Conservation (phyloP, 1,140 invertebrate genomes). For the Apocrypta bakeri region DNA sequence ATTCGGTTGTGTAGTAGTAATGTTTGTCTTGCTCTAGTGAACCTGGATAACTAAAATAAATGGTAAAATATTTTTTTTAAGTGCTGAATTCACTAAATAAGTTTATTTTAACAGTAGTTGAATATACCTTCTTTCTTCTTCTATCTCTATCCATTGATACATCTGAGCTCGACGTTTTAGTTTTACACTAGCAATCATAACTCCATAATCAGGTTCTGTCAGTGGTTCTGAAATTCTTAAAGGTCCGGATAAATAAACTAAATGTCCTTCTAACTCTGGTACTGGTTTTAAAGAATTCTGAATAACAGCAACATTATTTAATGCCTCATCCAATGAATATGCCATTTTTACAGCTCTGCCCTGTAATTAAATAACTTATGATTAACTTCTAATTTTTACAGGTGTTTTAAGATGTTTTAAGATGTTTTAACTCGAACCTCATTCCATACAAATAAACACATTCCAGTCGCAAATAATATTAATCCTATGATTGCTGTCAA, state of each 20-base stretch:
- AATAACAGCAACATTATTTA: constrained; percentile 77
- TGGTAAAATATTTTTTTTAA: constrained; percentile 5
- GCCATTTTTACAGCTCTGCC: constrained; percentile 82
- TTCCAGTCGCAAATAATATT: constrained; percentile 76
- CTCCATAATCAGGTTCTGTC: constrained; percentile 86
- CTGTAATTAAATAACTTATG: constrained; percentile 64
- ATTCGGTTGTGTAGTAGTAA: constrained; percentile 87
- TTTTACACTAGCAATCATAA: constrained; percentile 84
- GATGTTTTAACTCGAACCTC: constrained; percentile 75
- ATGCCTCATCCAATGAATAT: constrained; percentile 82
- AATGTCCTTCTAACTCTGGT: constrained; percentile 81
- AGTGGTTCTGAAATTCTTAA: constrained; percentile 85
- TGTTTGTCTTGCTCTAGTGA: constrained; percentile 69
- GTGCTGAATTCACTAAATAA: not conserved
- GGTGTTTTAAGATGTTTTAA: constrained; percentile 15
- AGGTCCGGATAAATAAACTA: constrained; percentile 85
- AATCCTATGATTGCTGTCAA: constrained; percentile 78
- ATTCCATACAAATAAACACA: constrained; percentile 83
- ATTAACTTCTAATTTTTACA: constrained; percentile 22
- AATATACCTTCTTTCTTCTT: constrained; percentile 77
- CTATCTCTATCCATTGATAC: constrained; percentile 92
- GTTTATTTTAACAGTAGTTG: constrained; percentile 18
- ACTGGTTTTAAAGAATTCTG: constrained; percentile 74
- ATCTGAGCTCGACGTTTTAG: constrained; percentile 88
- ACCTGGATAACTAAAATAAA: constrained; percentile 58